Conservation (phyloP, 2,113 vertebrate species). For the Gasterosteus aculeatus region DNA sequence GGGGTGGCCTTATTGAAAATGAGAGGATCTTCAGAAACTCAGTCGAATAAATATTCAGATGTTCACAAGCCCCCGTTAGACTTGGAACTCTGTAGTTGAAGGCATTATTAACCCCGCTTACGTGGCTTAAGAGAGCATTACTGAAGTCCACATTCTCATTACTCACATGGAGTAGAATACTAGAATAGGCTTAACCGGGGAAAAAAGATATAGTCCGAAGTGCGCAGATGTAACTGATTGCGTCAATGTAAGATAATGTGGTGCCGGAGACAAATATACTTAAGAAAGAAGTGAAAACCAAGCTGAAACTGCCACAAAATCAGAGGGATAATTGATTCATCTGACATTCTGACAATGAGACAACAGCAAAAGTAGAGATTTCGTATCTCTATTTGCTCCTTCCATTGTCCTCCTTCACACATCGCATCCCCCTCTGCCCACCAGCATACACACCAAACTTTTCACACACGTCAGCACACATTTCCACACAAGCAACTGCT, state of each 20-base stretch:
- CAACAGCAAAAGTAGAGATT: not conserved
- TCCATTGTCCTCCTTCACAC: not conserved
- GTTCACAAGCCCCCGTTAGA: not conserved
- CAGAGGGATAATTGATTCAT: not conserved
- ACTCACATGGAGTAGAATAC: not conserved
- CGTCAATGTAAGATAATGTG: not conserved
- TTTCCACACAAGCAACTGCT: not conserved
- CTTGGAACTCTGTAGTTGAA: not conserved
- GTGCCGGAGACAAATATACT: no score
- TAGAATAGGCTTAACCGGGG: not conserved
- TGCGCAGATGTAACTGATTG: not conserved
- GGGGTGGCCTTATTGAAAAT: no score
- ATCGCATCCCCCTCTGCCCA: not conserved
- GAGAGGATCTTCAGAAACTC: not conserved
- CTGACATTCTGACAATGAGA: not conserved
- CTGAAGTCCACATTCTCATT: not conserved
- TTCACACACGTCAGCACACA: constrained; percentile 19
- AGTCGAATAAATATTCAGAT: not conserved
- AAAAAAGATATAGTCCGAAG: not conserved
- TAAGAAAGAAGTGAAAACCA: not conserved
- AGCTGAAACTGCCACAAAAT: not conserved
- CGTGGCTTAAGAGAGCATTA: not conserved
- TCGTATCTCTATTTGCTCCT: not conserved
- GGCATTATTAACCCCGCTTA: not conserved
- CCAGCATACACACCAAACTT: not conserved